phyloP scores from a whole-genome alignment of 2,888 invertebrate species.

The Eristalis tenax region DNA sequence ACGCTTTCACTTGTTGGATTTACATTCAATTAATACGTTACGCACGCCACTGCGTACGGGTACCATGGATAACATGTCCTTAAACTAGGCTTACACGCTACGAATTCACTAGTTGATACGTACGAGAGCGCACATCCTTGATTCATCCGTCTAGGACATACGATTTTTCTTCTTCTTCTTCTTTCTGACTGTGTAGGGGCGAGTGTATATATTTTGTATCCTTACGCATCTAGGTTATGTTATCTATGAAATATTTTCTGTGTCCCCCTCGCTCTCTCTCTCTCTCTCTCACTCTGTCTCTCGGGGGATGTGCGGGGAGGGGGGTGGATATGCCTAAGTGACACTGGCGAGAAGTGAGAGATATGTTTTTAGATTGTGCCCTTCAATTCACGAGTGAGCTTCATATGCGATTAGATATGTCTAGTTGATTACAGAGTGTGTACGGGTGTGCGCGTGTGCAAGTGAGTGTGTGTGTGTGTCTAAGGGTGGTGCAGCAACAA shows the following conservation, averaged over 20 bases:
- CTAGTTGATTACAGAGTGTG: background rate
- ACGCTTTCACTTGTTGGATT: slow-evolving; percentile 63
- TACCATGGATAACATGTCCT: background rate
- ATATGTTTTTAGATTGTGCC: slow-evolving; percentile 69
- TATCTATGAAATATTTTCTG: background rate
- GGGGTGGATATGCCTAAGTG: background rate
- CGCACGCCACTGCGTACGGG: background rate
- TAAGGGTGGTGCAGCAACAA: background rate
- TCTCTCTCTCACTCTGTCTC: no score
- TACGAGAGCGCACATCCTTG: background rate
- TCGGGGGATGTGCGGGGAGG: background rate
- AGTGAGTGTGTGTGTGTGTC: background rate
- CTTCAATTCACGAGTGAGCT: slow-evolving; percentile 52
- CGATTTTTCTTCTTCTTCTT: background rate
- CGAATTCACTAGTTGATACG: slow-evolving; percentile 15
- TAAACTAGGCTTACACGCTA: background rate
- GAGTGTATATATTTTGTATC: background rate
- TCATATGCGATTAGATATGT: slow-evolving; percentile 35
- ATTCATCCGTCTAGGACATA: background rate
- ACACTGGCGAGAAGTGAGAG: slow-evolving; percentile 32
- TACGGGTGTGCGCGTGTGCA: background rate
- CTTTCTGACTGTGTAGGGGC: background rate
- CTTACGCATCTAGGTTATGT: background rate
- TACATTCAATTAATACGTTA: slow-evolving; percentile 43
- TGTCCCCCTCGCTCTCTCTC: background rate